Conservation (phyloP, 2,113 vertebrate species). For the Dendropsophus ebraccatus region DNA sequence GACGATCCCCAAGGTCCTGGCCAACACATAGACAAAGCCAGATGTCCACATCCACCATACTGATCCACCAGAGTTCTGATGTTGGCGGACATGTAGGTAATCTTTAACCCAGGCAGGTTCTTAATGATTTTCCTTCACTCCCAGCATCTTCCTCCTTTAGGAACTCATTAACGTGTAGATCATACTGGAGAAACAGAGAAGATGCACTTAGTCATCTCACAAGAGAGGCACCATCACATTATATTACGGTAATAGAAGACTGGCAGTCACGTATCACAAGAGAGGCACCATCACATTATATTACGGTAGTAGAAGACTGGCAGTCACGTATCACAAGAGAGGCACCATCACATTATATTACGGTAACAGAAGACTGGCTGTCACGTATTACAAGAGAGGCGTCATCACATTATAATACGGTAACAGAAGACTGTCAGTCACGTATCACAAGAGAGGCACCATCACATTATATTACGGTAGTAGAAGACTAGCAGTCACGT, state of each 20-base stretch:
- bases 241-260: background rate
- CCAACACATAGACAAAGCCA: background rate
- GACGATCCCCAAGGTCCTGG: background rate
- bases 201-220: slow-evolving; percentile 43
- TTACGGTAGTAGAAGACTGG: too few relatives aligned
- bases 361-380: background rate
- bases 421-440: too few relatives aligned
- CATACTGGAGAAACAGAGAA: slow-evolving; percentile 71
- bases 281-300: too few relatives aligned
- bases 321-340: too few relatives aligned
- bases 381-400: background rate
- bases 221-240: background rate
- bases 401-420: too few relatives aligned
- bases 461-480: background rate
- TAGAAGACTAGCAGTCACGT: background rate
- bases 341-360: background rate
- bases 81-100: background rate
- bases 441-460: background rate
- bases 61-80: background rate
- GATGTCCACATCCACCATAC: background rate
- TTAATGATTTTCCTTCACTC: background rate
- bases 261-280: background rate
- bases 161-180: slow-evolving; percentile 82
- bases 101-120: background rate
- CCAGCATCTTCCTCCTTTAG: slow-evolving; percentile 18